Conservation (phyloP, 2,113 vertebrate species). For the Chrysemys picta region DNA sequence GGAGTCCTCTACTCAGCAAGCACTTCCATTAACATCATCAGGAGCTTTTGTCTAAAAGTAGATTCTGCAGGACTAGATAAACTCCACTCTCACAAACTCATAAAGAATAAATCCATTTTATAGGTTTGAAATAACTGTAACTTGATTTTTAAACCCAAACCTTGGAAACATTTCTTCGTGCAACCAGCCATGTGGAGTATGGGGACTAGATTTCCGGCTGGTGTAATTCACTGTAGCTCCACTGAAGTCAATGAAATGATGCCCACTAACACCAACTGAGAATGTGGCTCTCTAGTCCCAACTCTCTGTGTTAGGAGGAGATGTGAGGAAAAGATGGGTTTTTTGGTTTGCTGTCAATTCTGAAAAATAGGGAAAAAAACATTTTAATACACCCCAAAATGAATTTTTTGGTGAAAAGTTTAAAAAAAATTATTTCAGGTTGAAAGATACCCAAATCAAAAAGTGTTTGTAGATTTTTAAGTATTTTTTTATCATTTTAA, state of each 20-base stretch:
- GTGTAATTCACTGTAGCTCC: neutral
- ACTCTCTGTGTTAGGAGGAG: neutral
- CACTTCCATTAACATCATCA: neutral
- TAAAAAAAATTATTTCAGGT: no score
- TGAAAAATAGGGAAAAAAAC: neutral
- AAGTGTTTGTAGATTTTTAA: neutral
- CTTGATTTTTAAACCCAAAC: neutral
- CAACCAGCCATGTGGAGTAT: neutral
- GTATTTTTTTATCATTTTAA: neutral
- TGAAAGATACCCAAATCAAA: neutral
- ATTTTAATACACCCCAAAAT: neutral
- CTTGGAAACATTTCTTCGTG: neutral
- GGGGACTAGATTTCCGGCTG: neutral
- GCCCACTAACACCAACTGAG: neutral
- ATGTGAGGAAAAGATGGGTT: neutral
- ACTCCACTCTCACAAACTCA: neutral
- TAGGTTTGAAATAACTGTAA: neutral
- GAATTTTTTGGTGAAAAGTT: no score
- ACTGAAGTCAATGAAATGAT: neutral
- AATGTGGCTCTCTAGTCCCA: neutral
- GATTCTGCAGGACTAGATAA: neutral
- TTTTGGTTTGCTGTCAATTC: neutral
- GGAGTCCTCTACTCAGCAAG: neutral
- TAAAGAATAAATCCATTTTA: neutral
- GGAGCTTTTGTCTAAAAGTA: neutral